Evolutionary conservation across 2,888 invertebrate species (phyloP).

Genomic region (Diaprepes abbreviatus): DNA sequence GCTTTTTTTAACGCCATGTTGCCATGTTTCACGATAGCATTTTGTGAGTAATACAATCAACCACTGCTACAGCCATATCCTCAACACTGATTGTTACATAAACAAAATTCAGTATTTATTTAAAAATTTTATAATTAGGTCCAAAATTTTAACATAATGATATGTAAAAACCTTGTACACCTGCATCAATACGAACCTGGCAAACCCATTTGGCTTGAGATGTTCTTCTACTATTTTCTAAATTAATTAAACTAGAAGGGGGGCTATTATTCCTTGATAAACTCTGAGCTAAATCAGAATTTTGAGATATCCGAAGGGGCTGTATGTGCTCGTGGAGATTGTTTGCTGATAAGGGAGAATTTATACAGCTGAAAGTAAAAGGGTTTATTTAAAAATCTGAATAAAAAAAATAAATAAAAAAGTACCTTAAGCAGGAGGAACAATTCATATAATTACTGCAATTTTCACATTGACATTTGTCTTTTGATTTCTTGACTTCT

Average conservation of each 20-base stretch:
- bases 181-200: slow-evolving; percentile 59
- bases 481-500: slow-evolving; percentile 52
- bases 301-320: slow-evolving; percentile 69
- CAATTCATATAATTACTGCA: slow-evolving; percentile 51
- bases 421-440: slow-evolving; percentile 51
- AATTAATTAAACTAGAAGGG: slow-evolving; percentile 64
- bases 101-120: too few relatives aligned
- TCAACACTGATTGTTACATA: too few relatives aligned
- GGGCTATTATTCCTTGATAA: slow-evolving; percentile 66
- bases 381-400: neutral
- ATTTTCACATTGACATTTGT: slow-evolving; percentile 49
- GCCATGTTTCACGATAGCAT: too few relatives aligned
- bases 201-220: slow-evolving; percentile 72
- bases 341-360: slow-evolving; percentile 61
- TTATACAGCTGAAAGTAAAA: slow-evolving; percentile 23
- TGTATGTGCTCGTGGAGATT: slow-evolving; percentile 73
- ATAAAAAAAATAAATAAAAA: neutral
- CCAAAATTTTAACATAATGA: too few relatives aligned
- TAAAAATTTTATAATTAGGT: too few relatives aligned
- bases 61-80: too few relatives aligned
- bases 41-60: too few relatives aligned
- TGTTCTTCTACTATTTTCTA: slow-evolving; percentile 64
- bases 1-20: too few relatives aligned
- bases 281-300: slow-evolving; percentile 66
- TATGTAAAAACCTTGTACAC: too few relatives aligned